phyloP scores from a whole-genome alignment of 2,113 vertebrate species.

The Odontesthes bonariensis region DNA sequence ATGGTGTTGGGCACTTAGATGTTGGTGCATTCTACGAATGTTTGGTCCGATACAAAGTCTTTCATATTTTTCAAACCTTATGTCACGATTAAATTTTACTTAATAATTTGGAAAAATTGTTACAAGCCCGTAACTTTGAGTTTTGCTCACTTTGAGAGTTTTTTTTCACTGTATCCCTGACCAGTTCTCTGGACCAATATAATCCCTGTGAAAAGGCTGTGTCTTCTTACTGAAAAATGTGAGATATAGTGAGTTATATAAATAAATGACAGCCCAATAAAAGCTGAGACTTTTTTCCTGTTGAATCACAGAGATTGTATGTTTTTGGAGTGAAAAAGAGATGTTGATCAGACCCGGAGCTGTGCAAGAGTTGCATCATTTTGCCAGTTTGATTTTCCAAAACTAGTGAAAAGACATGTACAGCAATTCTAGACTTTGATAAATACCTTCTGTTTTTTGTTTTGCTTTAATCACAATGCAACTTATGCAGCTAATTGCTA shows the following conservation, averaged over 20 bases:
- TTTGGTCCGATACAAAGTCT: too few relatives aligned
- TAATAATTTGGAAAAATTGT: not conserved
- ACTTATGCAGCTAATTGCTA: constrained; percentile 89
- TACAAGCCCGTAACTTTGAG: not conserved
- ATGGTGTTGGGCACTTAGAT: too few relatives aligned
- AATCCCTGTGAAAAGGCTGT: not conserved
- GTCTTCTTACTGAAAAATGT: too few relatives aligned
- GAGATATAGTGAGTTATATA: too few relatives aligned
- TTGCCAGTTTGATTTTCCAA: constrained; percentile 33
- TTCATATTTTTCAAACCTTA: too few relatives aligned
- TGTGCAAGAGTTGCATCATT: constrained; percentile 39
- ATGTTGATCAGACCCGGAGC: constrained; percentile 33
- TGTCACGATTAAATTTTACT: too few relatives aligned
- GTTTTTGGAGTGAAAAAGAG: not conserved
- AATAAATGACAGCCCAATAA: too few relatives aligned
- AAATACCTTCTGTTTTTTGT: constrained; percentile 69
- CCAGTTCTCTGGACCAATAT: not conserved
- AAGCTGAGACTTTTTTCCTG: too few relatives aligned
- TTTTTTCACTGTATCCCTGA: not conserved
- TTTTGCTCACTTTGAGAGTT: not conserved
- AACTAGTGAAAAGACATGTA: constrained; percentile 88
- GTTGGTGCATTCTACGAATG: too few relatives aligned
- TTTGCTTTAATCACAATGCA: constrained; percentile 65
- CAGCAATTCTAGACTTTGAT: constrained; percentile 86
- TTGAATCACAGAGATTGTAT: too few relatives aligned